phyloP scores from a whole-genome alignment of 1,140 invertebrate species.

The Heterodera schachtii region DNA sequence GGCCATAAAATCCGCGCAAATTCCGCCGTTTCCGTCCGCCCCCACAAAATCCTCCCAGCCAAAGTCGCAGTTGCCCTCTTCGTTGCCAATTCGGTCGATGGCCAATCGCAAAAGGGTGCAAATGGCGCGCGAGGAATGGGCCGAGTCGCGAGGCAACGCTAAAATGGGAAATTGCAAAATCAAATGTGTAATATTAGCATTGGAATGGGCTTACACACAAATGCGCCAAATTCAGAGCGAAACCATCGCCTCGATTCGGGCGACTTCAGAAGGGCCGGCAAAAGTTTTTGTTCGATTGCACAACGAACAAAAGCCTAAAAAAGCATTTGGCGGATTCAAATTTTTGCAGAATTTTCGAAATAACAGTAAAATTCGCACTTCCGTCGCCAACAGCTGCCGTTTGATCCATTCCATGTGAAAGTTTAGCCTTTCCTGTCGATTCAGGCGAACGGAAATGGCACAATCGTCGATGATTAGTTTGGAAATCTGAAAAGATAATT shows the following conservation, averaged over 20 bases:
- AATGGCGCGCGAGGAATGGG: slow-evolving; percentile 5
- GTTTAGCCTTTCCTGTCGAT: background rate
- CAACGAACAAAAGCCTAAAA: background rate
- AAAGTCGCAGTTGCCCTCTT: background rate
- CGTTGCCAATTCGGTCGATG: slow-evolving; percentile 6
- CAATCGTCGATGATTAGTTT: slow-evolving; percentile 19
- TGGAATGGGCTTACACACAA: background rate
- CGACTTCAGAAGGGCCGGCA: slow-evolving; percentile 7
- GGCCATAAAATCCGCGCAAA: background rate
- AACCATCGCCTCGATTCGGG: slow-evolving; percentile 24
- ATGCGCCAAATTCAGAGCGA: background rate
- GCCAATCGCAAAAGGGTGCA: slow-evolving; percentile 21
- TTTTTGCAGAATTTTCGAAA: slow-evolving; percentile 9
- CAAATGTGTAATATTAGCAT: background rate
- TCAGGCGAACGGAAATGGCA: background rate
- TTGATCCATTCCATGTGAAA: slow-evolving; percentile 13
- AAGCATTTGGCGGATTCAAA: background rate
- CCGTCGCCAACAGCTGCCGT: background rate
- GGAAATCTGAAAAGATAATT: slow-evolving; percentile 17
- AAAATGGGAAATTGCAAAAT: background rate
- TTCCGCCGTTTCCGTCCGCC: background rate
- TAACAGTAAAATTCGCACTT: slow-evolving; percentile 5
- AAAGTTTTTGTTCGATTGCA: slow-evolving; percentile 20
- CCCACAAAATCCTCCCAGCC: slow-evolving; percentile 5
- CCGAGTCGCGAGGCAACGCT: slow-evolving; percentile 5